Evolutionary conservation across 2,888 invertebrate species (phyloP), one percentile per base, ranked within the genome.

Genomic region (Chouioia cunea): DNA sequence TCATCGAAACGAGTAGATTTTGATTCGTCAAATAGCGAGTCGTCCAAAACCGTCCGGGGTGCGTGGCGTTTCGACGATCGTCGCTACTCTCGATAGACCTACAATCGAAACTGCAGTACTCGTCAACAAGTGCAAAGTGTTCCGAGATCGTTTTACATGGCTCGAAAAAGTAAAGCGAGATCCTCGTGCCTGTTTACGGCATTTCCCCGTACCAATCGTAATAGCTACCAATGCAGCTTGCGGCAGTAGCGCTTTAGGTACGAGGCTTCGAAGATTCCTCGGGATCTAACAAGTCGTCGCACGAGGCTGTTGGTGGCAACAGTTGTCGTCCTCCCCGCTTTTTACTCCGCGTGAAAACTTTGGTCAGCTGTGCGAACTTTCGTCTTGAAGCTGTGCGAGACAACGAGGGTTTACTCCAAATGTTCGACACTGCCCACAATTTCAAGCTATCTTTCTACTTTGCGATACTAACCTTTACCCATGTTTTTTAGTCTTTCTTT

Each of bases 401-500:
- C 16, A 18, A 53, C n/a, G n/a, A n/a, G n/a, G n/a, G n/a, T n/a
- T n/a, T n/a, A n/a, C n/a, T n/a, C n/a, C n/a, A n/a, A n/a, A n/a
- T n/a, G n/a, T n/a, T n/a, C n/a, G n/a, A n/a, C n/a, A n/a, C n/a
- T n/a, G n/a, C n/a, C n/a, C n/a, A n/a, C n/a, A n/a, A n/a, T n/a
- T n/a, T n/a, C n/a, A n/a, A 14, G 48, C 18, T 56, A 23, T 20
- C 23, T 48, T 27, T 65, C 64, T 59, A 50, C 22, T 52, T 48
- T 46, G 15, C 15, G 48, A 46, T 36, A 57, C 44, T 50, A 1
- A 92, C 92, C 83, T 89, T 93, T 94, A 48, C 93, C 93, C 93
- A 94, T 94, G 84, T 93, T 92, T 85, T 91, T 91, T 69, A 94
- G 87, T 77, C 92, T 89, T 83, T 94, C 94, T 81, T 91, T 92